Conservation (phyloP, 2,113 vertebrate genomes). For the Pao palembangensis region DNA sequence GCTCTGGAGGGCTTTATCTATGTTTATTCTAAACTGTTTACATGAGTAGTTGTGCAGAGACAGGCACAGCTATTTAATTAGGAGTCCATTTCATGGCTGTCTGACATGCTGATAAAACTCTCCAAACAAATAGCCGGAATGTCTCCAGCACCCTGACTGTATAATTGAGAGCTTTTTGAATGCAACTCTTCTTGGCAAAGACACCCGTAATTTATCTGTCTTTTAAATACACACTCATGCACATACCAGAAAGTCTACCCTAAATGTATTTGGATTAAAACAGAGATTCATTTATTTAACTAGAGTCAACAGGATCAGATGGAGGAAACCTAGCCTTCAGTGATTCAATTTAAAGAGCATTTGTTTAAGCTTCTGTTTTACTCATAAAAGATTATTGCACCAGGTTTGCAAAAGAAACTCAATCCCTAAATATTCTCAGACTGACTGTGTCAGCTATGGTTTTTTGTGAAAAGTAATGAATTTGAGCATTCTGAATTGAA, state of each 20-base stretch:
- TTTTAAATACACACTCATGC: background rate
- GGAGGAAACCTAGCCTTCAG: conserved; percentile 29
- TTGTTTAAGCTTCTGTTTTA: conserved; percentile 59
- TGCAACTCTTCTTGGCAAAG: conserved; percentile 36
- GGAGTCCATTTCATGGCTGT: conserved; percentile 45
- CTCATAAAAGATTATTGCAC: conserved; percentile 44
- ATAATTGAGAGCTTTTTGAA: conserved; percentile 61
- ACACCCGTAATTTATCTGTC: conserved; percentile 1
- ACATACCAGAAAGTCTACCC: conserved; percentile 5
- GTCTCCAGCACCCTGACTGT: conserved; percentile 50
- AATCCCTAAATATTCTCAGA: conserved; percentile 42
- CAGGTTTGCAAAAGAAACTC: conserved; percentile 47
- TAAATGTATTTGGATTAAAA: conserved; percentile 4
- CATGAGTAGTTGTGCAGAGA: conserved; percentile 36
- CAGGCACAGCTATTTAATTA: conserved; percentile 41
- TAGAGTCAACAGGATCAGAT: conserved; percentile 10
- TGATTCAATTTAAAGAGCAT: conserved; percentile 34
- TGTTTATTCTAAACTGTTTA: conserved; percentile 45
- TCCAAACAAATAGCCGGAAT: conserved; percentile 54
- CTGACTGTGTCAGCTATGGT: conserved; percentile 32
- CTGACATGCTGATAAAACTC: conserved; percentile 57
- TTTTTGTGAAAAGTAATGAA: conserved; percentile 9
- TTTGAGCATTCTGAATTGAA: conserved; percentile 7
- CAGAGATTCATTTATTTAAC: conserved; percentile 19
- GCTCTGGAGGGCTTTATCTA: conserved; percentile 10